These are phyloP conservation scores for Laupala kohalensis DNA, from an alignment of 1,140 invertebrate species.

Conservation along the genomic window DNA sequence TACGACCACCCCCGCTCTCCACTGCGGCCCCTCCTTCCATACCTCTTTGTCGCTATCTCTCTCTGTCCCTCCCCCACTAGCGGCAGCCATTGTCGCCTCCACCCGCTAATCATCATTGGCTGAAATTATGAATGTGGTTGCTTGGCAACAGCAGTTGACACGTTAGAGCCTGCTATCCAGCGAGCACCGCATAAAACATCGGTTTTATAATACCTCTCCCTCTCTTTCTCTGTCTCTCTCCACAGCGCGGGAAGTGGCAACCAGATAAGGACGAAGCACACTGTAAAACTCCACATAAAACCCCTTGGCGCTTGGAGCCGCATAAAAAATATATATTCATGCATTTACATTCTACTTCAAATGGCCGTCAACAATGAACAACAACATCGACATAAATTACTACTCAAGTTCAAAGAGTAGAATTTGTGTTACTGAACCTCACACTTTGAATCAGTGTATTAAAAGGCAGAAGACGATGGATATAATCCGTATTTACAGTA, in stretches of 20 bases:
- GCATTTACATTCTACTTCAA: background rate
- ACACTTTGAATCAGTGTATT: background rate
- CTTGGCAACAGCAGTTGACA: slow-evolving; percentile 4
- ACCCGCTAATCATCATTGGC: slow-evolving; percentile 7
- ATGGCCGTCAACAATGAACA: background rate
- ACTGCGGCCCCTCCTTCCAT: background rate
- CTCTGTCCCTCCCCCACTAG: background rate
- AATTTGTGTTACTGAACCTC: background rate
- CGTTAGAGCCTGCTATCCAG: background rate
- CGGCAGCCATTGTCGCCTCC: slow-evolving; percentile 6
- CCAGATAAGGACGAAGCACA: background rate
- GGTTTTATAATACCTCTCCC: background rate
- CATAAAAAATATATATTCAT: background rate
- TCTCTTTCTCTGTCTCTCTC: background rate
- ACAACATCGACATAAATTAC: background rate
- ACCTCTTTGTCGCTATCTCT: background rate
- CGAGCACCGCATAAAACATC: background rate
- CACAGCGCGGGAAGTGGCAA: background rate
- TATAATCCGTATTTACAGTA: background rate
- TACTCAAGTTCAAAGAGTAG: background rate
- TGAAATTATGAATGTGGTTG: slow-evolving; percentile 7
- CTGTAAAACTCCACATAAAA: background rate
- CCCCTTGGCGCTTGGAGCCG: background rate
- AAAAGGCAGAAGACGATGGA: background rate
- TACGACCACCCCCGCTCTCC: background rate